A percentile compares a stretch with the other conserved stretches of the same genome.
Conservation (phyloP, 92 coral and sea anemone genomes). For the Actinostola sp. region DNA sequence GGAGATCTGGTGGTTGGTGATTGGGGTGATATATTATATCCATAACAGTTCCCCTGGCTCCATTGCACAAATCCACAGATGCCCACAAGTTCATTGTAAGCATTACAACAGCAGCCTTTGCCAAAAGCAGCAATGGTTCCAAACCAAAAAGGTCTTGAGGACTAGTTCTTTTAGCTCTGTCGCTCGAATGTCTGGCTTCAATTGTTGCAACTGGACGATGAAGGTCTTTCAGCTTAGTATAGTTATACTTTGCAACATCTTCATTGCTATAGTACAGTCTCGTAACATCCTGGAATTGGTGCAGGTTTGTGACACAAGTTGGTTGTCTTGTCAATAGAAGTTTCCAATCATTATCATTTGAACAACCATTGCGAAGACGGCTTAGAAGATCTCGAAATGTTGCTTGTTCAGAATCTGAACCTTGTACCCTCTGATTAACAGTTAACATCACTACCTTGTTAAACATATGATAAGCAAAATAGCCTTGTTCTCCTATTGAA, state of each 20-base stretch:
- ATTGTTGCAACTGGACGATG: conserved; percentile 53
- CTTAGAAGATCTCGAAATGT: conserved; percentile 32
- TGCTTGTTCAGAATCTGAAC: conserved; percentile 33
- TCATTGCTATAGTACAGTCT: conserved; percentile 68
- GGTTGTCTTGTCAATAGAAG: conserved; percentile 50
- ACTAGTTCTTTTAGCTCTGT: conserved; percentile 43
- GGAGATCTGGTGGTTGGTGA: conserved; percentile 69
- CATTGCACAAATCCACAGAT: no score
- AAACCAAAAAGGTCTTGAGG: conserved; percentile 67
- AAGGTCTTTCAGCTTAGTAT: conserved; percentile 47
- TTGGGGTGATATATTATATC: conserved; percentile 52
- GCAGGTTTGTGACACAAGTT: conserved; percentile 5
- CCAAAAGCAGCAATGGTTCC: conserved; percentile 61
- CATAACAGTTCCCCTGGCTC: conserved; percentile 57
- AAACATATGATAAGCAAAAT: conserved; percentile 56
- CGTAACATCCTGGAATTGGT: conserved; percentile 37
- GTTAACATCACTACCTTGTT: conserved; percentile 41
- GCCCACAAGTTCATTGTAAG: no score
- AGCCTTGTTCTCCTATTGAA: conserved; percentile 57
- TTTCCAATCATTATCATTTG: conserved; percentile 60
- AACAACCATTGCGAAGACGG: conserved; percentile 46
- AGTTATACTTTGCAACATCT: conserved; percentile 55
- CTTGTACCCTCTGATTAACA: conserved; percentile 59
- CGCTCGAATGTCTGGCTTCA: conserved; percentile 66
- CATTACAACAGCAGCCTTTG: conserved; percentile 59